Base-by-base conservation (phyloP, 92 coral and sea anemone species). In the Heliopora coerulea region DNA sequence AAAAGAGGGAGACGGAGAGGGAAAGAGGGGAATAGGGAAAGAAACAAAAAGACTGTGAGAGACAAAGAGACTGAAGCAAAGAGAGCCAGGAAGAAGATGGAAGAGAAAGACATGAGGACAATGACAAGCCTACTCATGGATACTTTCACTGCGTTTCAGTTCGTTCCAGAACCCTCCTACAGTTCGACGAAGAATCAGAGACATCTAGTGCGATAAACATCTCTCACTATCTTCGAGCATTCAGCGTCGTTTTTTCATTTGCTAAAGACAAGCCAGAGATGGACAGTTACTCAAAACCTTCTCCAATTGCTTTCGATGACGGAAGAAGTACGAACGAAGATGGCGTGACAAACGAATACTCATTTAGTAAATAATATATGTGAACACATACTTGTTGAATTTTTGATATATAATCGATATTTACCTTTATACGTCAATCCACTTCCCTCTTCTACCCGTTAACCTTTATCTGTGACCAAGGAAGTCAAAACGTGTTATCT, bases 141-240 rank as follows among this genome's bases (percentile, higher is more conserved):
- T 32, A 9, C 73, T 34, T 30, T 78, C n/a, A 19, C 19, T 21
- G 9, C 61, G 28, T 72, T 84, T 46, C 77, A 89, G 96, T 89
- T 63, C 89, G 91, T 30, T 89, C 96, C 15, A 88, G 96, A 39
- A 89, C 96, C 2, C 85, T 89, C 25, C 91, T 89, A 14, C 87
- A 89, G 60, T 86, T 84, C 46, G 56, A 77, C 14, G 96, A 89
- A 39, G 96, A 87, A 8, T 8, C 48, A 0, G 63, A 70, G 20
- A 62, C 77, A n/a, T 58, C 49, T 8, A 70, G 77, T 54, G 9
- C 77, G 4, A 11, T 70, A 13, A 70, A 70, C 50, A 70, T 70
- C 44, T 70, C 77, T 18, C 63, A 70, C 34, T 70, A 70, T 30
- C 62, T 70, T 50, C 77, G 77, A 9, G 77, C 77, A 14, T 52